phyloP scores from a whole-genome alignment of 2,113 vertebrate species.

The Motacilla alba region DNA sequence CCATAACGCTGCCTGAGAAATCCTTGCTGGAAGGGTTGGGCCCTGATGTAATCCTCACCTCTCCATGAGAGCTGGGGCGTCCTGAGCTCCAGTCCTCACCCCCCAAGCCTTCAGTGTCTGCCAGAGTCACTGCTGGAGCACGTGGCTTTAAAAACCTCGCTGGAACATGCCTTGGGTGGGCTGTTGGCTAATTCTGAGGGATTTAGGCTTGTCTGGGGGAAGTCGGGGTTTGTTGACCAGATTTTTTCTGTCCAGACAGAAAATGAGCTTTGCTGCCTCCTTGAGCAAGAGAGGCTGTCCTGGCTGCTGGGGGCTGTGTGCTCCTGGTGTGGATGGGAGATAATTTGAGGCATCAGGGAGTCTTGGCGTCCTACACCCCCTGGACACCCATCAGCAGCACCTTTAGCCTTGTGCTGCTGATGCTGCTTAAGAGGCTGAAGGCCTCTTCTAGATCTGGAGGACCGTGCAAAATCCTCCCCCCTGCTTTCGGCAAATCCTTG shows the following conservation, averaged over 20 bases:
- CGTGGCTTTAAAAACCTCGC: neutral
- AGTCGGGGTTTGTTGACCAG: neutral
- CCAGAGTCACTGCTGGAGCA: neutral
- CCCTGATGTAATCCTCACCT: fast-evolving
- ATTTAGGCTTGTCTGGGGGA: neutral
- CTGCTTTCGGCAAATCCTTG: neutral
- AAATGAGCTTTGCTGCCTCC: neutral
- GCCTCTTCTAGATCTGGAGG: neutral
- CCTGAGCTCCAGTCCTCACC: neutral
- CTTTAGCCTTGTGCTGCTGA: neutral
- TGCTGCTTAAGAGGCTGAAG: neutral
- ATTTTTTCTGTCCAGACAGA: neutral
- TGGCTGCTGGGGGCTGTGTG: neutral
- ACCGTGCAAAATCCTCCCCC: neutral
- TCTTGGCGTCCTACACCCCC: neutral
- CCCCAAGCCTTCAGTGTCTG: neutral
- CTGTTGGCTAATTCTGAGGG: neutral
- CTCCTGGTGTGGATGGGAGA: neutral
- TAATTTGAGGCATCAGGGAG: neutral
- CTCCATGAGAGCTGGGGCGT: neutral
- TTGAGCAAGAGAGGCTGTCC: neutral
- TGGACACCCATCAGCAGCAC: neutral
- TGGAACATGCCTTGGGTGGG: fast-evolving
- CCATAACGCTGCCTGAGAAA: neutral
- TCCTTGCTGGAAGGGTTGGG: neutral